These are phyloP conservation scores for Ariolimax columbianus DNA, from an alignment of 2,888 invertebrate species.

Conservation along the genomic window DNA sequence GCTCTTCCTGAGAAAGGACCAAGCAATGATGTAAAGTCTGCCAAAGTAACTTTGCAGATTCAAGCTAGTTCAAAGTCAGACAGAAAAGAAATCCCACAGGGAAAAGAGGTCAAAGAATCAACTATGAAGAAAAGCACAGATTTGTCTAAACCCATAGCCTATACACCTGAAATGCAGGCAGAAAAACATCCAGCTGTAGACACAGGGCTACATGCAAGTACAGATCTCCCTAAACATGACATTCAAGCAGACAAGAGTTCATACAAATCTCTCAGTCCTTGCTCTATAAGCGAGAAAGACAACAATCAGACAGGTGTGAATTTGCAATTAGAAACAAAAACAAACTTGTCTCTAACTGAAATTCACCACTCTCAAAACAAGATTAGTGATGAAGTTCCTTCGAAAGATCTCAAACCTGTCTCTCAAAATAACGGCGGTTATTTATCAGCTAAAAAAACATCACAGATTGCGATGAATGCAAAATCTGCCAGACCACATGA, in stretches of 20 bases:
- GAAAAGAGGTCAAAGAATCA: neutral
- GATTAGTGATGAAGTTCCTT: neutral
- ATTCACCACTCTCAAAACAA: neutral
- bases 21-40: too few relatives aligned
- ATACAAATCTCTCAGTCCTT: neutral
- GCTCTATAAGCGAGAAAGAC: neutral
- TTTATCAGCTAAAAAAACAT: neutral
- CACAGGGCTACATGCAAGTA: neutral
- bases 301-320: neutral
- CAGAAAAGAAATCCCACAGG: neutral
- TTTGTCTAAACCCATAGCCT: neutral
- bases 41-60: neutral
- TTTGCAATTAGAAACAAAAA: neutral
- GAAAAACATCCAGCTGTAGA: neutral
- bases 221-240: neutral
- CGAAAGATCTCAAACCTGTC: neutral
- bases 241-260: neutral
- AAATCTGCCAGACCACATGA: neutral
- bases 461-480: neutral
- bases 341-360: neutral
- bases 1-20: neutral
- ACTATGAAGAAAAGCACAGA: neutral
- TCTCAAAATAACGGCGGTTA: neutral
- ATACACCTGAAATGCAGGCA: neutral
- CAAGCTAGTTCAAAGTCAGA: neutral